Evolutionary conservation across 2,797 vertebrate genomes (phyloP).

Genomic region (Rhinoraja longicauda): DNA sequence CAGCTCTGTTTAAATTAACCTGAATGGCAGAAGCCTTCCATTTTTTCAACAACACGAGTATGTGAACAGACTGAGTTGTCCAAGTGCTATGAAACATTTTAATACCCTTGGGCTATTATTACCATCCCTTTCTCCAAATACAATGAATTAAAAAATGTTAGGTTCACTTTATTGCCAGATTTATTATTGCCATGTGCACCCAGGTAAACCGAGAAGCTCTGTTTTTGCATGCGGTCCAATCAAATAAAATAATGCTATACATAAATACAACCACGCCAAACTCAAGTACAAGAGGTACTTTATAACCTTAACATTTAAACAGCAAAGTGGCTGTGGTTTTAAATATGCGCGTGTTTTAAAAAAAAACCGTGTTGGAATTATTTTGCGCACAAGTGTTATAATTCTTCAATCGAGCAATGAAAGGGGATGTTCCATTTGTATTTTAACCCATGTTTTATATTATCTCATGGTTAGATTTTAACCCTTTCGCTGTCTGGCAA

Average conservation of each 20-base stretch:
- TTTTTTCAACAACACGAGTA: neutral
- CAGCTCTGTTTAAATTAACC: neutral
- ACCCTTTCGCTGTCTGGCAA: constrained; percentile 32
- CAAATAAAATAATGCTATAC: no score
- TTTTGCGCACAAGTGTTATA: neutral
- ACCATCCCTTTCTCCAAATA: neutral
- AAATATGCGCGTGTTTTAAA: neutral
- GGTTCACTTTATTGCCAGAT: no score
- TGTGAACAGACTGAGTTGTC: neutral
- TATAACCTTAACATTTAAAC: neutral
- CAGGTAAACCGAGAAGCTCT: no score
- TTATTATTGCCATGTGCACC: no score
- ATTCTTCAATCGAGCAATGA: neutral
- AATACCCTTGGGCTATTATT: neutral
- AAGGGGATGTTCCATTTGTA: neutral
- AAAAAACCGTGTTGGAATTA: neutral
- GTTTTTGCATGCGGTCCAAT: no score
- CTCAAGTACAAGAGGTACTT: no score
- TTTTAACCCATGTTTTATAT: no score
- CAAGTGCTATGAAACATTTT: neutral
- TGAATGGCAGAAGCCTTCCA: neutral
- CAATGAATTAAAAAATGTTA: neutral
- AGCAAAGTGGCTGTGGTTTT: neutral
- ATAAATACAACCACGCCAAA: no score
- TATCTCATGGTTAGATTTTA: constrained; percentile 20